phyloP scores from a whole-genome alignment of 2,888 invertebrate species.

The Cryptosula pallasiana region DNA sequence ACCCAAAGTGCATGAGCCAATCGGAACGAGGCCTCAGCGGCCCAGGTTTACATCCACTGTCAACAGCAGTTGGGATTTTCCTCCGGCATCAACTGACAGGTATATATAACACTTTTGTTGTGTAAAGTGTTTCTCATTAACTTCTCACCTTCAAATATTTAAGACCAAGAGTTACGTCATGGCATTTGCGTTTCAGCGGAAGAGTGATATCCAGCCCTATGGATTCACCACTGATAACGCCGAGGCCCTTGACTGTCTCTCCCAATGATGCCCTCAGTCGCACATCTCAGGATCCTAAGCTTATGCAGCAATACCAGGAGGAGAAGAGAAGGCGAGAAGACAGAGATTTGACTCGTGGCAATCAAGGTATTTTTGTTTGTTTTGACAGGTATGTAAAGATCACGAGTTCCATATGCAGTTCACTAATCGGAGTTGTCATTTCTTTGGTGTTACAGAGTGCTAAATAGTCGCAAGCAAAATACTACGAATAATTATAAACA shows the following conservation, averaged over 20 bases:
- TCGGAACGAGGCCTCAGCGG: conserved; percentile 3
- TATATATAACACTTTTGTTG: no score
- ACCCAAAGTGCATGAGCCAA: neutral
- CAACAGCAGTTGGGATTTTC: conserved; percentile 1
- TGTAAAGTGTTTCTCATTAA: no score
- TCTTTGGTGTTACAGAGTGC: no score
- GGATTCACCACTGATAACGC: conserved; percentile 13
- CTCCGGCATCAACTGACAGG: neutral
- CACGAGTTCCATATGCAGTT: no score
- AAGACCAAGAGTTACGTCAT: no score
- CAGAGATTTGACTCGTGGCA: neutral
- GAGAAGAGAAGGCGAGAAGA: neutral
- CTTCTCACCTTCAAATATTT: neutral
- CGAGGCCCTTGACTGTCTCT: neutral
- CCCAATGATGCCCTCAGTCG: neutral
- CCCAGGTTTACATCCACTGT: neutral
- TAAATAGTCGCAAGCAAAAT: no score
- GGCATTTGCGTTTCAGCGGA: neutral
- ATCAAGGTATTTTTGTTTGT: neutral
- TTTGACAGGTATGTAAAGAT: no score
- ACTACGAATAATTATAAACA: no score
- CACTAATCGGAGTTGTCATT: no score
- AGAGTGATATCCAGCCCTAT: neutral
- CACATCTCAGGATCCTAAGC: neutral
- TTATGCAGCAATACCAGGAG: neutral